Evolutionary conservation across 2,113 vertebrate species (phyloP), one percentile per base, ranked within the genome.

Genomic region (Zosterops hypoxanthus): DNA sequence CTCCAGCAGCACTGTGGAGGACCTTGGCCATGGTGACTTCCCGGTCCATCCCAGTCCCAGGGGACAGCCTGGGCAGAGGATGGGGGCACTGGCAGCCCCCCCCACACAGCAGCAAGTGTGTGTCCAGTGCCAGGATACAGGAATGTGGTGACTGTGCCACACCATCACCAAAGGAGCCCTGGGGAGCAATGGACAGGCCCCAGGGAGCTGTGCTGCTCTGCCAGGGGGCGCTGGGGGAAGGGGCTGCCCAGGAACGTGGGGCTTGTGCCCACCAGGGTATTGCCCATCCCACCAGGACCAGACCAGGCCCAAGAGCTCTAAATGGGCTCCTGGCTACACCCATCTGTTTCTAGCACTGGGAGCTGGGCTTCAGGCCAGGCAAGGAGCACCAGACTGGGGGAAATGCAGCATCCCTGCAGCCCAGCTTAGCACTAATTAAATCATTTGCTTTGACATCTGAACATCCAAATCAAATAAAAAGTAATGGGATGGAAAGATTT

Each of bases 401-500:
- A 68, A 78, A 77, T 3, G 31, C 23, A 65, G 78, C n/a, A 1
- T 89, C 83, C 39, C 81, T 49, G 61, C 75, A 82, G 71, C 68
- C 72, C 88, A 52, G 86, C 41, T 78, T 61, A 71, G 70, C 29
- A 15, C 59, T 94, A 94, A 94, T 94, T 84, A 86, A 96, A 95
- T 96, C 15, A 92, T 87, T 72, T 61, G 50, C 84, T 94, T 72
- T 89, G 86, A 94, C 84, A 82, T 39, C 61, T 36, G 50, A 89
- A 82, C 89, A 66, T 82, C 89, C 80, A 91, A 94, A 94, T 86
- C 94, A 96, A 97, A 95, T 92, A 86, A 94, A 94, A 91, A 75
- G 84, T 95, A 95, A 95, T 80, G 83, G 91, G 88, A 94, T 12
- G 72, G 92, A 94, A 93, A 94, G 78, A 95, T 94, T 86, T 79